Evolutionary conservation across 2,113 vertebrate genomes (phyloP).

Genomic region (Atrichornis clamosus): DNA sequence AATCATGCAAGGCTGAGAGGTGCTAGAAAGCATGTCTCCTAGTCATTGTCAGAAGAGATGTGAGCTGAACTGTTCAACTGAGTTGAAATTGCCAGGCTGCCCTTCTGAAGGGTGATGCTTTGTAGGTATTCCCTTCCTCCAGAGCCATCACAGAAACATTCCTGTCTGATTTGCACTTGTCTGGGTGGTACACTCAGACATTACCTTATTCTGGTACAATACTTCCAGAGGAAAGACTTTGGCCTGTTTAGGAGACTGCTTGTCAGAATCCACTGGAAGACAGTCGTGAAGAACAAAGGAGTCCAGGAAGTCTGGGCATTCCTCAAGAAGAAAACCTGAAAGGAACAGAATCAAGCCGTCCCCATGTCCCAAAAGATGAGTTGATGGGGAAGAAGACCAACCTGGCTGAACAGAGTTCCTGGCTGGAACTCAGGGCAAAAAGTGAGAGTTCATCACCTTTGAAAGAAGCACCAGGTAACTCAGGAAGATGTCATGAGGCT

Average conservation of each 20-base stretch:
- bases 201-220: not conserved
- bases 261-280: not conserved
- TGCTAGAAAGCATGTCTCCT: not conserved
- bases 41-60: not conserved
- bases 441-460: not conserved
- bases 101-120: not conserved
- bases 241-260: not conserved
- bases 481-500: not conserved
- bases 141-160: not conserved
- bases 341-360: not conserved
- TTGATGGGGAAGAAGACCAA: not conserved
- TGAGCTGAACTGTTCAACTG: not conserved
- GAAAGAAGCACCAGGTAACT: not conserved
- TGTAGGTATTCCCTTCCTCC: not conserved
- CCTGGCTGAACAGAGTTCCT: not conserved
- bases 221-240: not conserved
- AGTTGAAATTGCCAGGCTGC: not conserved
- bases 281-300: not conserved
- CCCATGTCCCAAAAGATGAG: not conserved
- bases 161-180: not conserved
- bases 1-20: not conserved
- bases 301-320: not conserved
- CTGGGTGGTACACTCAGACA: not conserved
- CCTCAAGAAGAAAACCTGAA: not conserved
- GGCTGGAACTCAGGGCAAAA: not conserved